Evolutionary conservation across 2,797 vertebrate genomes (phyloP), one percentile per base, ranked within the genome.

Genomic region (Hipposideros larvatus): DNA sequence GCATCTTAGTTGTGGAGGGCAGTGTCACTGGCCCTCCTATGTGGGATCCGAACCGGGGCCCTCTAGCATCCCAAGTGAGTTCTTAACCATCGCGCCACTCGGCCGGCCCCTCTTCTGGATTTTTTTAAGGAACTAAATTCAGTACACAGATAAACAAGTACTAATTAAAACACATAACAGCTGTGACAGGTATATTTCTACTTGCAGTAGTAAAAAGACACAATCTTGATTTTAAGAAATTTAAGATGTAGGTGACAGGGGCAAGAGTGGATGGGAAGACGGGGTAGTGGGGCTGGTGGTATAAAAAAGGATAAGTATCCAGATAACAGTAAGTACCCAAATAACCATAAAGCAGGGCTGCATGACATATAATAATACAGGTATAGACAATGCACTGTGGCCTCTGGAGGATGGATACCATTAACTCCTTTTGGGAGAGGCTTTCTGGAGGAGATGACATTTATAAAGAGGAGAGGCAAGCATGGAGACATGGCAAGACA

Each of bases 61-160:
- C n/a, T n/a, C n/a, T n/a, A n/a, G n/a, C n/a, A n/a, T n/a, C n/a
- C n/a, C n/a, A n/a, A n/a, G n/a, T n/a, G n/a, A n/a, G n/a, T n/a
- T n/a, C n/a, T n/a, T n/a, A n/a, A n/a, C n/a, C n/a, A n/a, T n/a
- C n/a, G n/a, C n/a, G n/a, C n/a, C n/a, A n/a, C n/a, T n/a, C n/a
- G n/a, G n/a, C n/a, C n/a, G n/a, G n/a, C n/a, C n/a, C n/a, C n/a
- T 90, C 63, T 78, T 87, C 11, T 34, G 3, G 41, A 68, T 48
- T 74, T 74, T 91, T 90, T 94, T 46, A 91, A 59, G 46, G 37
- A 91, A 85, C 26, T 85, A 75, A 89, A 78, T 73, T 89, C 22
- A 88, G 13, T 48, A 48, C 46, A 48, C 11, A 48, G 46, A 34
- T 63, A 90, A 71, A 85, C 5, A 90, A 86, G 34, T 74, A 41